Percentiles rank a stretch among this genome's conserved stretches.
Conservation (phyloP, 2,113 vertebrate genomes). For the Elephantulus edwardii region DNA sequence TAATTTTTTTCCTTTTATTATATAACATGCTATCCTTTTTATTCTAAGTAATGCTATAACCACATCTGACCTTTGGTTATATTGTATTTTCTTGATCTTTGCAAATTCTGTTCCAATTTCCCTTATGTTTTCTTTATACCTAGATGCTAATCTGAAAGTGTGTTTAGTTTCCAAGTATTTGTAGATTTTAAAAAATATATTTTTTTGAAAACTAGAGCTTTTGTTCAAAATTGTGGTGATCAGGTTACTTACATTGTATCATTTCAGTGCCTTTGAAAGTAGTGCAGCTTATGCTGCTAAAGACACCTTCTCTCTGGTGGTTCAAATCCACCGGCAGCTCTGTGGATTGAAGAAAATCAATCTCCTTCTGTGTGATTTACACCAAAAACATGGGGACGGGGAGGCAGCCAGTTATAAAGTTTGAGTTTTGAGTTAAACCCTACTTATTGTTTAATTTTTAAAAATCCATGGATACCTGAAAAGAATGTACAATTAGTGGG, state of each 20-base stretch:
- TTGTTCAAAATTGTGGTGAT: neutral
- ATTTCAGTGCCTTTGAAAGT: neutral
- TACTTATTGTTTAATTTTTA: neutral
- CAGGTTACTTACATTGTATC: too few relatives aligned
- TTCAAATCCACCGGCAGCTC: too few relatives aligned
- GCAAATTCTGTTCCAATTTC: neutral
- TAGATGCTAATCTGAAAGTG: neutral
- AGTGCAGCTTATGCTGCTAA: too few relatives aligned
- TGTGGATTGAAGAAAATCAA: too few relatives aligned
- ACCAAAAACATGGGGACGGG: too few relatives aligned
- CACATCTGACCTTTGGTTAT: neutral
- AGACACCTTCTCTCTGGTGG: too few relatives aligned
- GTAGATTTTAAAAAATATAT: neutral
- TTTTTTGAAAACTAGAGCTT: neutral
- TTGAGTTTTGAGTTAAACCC: neutral
- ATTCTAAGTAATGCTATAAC: neutral
- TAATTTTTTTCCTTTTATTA: neutral
- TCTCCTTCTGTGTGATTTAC: too few relatives aligned
- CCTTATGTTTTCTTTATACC: neutral
- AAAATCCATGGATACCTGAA: neutral
- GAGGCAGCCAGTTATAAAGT: too few relatives aligned
- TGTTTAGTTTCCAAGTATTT: neutral
- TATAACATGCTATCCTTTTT: neutral
- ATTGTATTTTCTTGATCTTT: neutral
- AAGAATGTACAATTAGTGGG: neutral